These are phyloP conservation scores for Temnothorax ravouxi DNA, from an alignment of 2,888 invertebrate species.

Conservation along the genomic window DNA sequence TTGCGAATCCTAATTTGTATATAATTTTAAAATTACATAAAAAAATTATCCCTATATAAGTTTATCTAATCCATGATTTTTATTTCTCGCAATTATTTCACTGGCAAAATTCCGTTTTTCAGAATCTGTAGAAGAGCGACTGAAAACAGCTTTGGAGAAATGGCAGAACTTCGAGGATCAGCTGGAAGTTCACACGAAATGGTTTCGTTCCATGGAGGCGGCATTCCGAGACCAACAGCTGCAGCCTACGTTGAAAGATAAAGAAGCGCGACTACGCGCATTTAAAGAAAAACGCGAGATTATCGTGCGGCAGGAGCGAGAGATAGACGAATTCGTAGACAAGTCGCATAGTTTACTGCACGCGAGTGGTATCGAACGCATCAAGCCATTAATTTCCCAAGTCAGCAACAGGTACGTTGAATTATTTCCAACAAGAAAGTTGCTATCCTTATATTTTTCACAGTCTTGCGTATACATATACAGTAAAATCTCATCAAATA, in stretches of 20 bases:
- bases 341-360: slow-evolving; percentile 95
- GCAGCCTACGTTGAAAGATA: slow-evolving; percentile 93
- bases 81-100: background rate
- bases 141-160: slow-evolving; percentile 91
- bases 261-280: slow-evolving; percentile 91
- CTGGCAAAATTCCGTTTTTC: slow-evolving; percentile 48
- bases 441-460: background rate
- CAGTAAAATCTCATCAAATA: background rate
- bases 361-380: slow-evolving; percentile 93
- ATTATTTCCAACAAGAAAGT: background rate
- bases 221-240: slow-evolving; percentile 95
- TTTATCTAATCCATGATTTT: background rate
- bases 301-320: slow-evolving; percentile 93
- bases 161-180: slow-evolving; percentile 96
- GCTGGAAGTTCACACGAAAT: slow-evolving; percentile 93
- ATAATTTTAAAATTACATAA: background rate
- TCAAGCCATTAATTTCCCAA: slow-evolving; percentile 95
- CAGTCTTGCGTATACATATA: background rate
- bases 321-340: slow-evolving; percentile 95
- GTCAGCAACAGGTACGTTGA: slow-evolving; percentile 91
- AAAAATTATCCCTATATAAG: background rate
- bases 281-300: slow-evolving; percentile 92
- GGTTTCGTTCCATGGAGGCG: slow-evolving; percentile 95
- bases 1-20: background rate
- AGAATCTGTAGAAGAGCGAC: slow-evolving; percentile 91